A percentile compares a stretch with the other conserved stretches of the same genome.
Evolutionary conservation across 2,797 vertebrate genomes (phyloP).

Genomic region (Peromyscus attwateri): DNA sequence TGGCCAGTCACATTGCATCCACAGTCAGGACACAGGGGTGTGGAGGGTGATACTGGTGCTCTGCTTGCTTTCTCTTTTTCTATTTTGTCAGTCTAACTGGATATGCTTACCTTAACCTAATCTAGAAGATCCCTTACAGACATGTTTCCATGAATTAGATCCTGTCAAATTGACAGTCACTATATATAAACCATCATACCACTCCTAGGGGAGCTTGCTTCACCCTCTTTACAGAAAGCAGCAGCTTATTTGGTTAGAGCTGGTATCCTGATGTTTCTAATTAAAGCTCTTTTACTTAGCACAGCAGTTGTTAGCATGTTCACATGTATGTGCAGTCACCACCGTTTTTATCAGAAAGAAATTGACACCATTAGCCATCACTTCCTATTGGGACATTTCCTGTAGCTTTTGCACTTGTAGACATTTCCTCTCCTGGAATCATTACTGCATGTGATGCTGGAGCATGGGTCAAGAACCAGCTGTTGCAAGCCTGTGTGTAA

Average conservation of each 20-base stretch:
- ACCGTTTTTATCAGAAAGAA: neutral
- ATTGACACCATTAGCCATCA: too few relatives aligned
- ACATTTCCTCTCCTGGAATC: neutral
- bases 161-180: neutral
- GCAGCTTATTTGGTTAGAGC: neutral
- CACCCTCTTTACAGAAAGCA: neutral
- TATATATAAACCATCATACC: neutral
- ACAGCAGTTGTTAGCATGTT: neutral
- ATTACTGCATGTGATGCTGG: neutral
- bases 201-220: neutral
- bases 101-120: neutral
- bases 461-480: neutral
- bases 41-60: neutral
- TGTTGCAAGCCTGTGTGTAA: neutral
- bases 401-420: neutral
- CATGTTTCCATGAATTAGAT: neutral
- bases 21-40: neutral
- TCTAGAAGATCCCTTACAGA: neutral
- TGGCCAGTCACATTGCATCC: too few relatives aligned
- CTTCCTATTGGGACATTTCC: neutral
- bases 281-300: neutral
- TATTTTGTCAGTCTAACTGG: neutral
- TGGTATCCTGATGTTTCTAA: neutral
- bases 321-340: neutral
- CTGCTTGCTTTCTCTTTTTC: neutral